Conservation (phyloP, 2,888 invertebrate species). For the Pantelozetes paolii region DNA sequence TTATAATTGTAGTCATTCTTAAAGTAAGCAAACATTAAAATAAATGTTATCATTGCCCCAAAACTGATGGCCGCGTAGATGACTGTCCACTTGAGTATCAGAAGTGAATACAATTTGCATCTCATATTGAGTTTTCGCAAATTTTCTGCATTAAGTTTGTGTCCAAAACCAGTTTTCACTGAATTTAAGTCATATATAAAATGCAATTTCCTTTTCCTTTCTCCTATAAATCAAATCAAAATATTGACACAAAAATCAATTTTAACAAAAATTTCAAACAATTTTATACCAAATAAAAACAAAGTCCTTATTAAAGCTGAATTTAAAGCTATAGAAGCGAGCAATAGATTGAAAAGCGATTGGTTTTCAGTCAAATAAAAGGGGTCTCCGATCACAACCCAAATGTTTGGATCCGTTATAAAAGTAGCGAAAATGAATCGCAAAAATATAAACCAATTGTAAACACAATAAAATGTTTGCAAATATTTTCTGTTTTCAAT, state of each 20-base stretch:
- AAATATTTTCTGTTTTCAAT: too few relatives aligned
- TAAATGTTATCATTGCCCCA: too few relatives aligned
- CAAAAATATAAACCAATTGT: neutral
- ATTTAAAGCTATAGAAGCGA: constrained; percentile 13
- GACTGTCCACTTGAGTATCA: neutral
- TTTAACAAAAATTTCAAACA: neutral
- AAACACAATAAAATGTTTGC: too few relatives aligned
- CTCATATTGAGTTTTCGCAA: neutral
- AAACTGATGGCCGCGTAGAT: neutral
- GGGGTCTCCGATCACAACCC: neutral
- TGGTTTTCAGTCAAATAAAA: constrained; percentile 12
- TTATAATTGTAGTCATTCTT: neutral
- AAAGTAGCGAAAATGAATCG: neutral
- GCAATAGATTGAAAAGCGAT: neutral
- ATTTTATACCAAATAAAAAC: neutral
- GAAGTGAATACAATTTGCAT: neutral
- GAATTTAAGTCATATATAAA: neutral
- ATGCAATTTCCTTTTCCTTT: neutral
- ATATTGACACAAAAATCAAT: neutral
- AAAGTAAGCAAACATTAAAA: neutral
- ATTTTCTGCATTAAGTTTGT: neutral
- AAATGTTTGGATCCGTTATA: neutral
- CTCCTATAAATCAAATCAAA: neutral
- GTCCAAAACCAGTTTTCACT: neutral
- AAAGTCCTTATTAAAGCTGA: neutral